A percentile compares a stretch with the other conserved stretches of the same genome.
These are phyloP conservation scores for Papilio aristodemus DNA, from an alignment of 1,140 invertebrate species.

Conservation along the genomic window DNA sequence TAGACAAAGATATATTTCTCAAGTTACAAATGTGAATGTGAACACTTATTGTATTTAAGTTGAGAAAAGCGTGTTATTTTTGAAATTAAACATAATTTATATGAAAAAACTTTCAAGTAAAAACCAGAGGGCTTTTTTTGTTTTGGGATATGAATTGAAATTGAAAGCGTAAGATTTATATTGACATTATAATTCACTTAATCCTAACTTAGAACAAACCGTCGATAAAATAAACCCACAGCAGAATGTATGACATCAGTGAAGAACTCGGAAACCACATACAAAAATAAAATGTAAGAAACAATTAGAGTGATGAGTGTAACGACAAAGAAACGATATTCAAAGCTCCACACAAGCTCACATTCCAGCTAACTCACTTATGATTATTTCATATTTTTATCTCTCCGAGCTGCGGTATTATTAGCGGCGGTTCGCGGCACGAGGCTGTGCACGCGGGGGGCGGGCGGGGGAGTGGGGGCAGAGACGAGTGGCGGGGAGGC, in stretches of 20 bases:
- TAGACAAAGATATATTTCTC: too few species aligned
- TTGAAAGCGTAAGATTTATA: neutral
- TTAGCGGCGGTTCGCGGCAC: conserved; percentile 57
- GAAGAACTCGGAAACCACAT: neutral
- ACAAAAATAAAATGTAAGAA: conserved; percentile 5
- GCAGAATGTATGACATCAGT: neutral
- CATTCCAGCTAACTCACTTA: conserved; percentile 75
- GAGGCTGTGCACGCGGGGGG: conserved; percentile 40
- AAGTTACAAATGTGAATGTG: too few species aligned
- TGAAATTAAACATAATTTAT: too few species aligned
- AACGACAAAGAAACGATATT: conserved; percentile 39
- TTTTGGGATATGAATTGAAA: too few species aligned
- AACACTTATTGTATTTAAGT: too few species aligned
- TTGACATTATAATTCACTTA: neutral
- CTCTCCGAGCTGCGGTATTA: conserved; percentile 73
- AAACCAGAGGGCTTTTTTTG: too few species aligned
- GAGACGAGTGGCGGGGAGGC: conserved; percentile 40
- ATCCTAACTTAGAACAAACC: neutral
- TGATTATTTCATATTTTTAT: conserved; percentile 78
- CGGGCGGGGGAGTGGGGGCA: conserved; percentile 38
- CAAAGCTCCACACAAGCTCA: conserved; percentile 70
- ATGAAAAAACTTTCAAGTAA: too few species aligned
- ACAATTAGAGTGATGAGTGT: conserved; percentile 14
- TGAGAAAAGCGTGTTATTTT: too few species aligned
- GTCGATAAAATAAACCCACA: neutral